Conservation (phyloP, 2,797 vertebrate species). For the Decapterus maruadsi region DNA sequence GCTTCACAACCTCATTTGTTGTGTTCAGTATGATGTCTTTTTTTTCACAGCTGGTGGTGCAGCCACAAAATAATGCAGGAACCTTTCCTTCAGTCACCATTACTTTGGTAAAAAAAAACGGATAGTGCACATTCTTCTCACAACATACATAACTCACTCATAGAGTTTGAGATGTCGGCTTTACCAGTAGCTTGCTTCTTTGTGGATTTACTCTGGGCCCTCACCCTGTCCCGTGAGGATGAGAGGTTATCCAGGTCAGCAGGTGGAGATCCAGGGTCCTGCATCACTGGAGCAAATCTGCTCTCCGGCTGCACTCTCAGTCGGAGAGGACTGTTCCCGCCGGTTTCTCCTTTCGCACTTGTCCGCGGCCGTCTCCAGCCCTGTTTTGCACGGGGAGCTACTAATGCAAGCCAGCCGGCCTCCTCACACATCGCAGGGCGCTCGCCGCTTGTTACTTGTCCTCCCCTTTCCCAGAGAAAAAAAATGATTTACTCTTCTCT, state of each 20-base stretch:
- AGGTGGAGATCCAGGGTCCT: conserved; percentile 11
- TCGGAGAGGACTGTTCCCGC: conserved; percentile 5
- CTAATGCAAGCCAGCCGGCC: conserved; percentile 17
- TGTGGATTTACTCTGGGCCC: conserved; percentile 27
- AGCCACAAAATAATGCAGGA: background rate
- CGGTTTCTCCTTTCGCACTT: conserved; percentile 20
- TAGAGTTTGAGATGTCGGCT: background rate
- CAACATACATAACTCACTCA: background rate
- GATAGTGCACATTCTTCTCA: background rate
- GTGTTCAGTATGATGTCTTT: background rate
- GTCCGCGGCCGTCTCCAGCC: background rate
- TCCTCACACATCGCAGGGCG: conserved; percentile 26
- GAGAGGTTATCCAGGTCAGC: conserved; percentile 14
- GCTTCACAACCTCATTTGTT: background rate
- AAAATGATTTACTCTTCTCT: conserved; percentile 43
- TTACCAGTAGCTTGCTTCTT: background rate
- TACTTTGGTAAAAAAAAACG: background rate
- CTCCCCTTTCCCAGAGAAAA: conserved; percentile 29
- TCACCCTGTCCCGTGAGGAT: background rate
- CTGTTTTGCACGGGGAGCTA: conserved; percentile 11
- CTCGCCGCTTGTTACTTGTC: conserved; percentile 19
- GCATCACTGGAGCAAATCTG: conserved; percentile 18
- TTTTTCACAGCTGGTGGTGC: too few relatives aligned
- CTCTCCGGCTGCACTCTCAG: conserved; percentile 15
- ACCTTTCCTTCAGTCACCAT: background rate